Evolutionary conservation across 1,140 invertebrate genomes (phyloP), one percentile per base, ranked within the genome.

Genomic region (Wasmannia auropunctata): DNA sequence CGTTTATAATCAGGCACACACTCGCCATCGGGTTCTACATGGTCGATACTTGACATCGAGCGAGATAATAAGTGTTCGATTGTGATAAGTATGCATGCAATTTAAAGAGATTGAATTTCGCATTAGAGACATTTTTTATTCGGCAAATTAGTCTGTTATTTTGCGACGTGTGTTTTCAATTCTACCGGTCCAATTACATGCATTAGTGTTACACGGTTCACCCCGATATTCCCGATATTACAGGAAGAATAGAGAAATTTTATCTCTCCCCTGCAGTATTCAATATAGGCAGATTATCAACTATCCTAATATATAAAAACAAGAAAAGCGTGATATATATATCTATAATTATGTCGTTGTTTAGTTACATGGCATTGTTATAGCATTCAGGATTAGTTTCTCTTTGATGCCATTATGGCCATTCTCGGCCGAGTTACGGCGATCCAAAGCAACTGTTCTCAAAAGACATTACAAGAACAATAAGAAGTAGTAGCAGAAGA

Each of bases 351-450:
- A 70, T 40, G 16, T 80, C 62, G n/a, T 31, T 79, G 34, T 81
- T 81, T 40, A 70, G 16, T 81, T 81, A 72, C 65, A 81, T 72
- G 49, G 19, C 49, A 16, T 67, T 80, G 10, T 77, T 77, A 46
- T 14, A 63, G 56, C 60, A 67, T n/a, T 10, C 16, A 28, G 28
- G 16, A 81, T 81, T 56, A 70, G 16, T 81, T 81, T 28, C 6
- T 54, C 31, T 37, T 60, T 43, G n/a, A 60, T 80, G 34, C 62
- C 34, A 70, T 56, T n/a, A 31, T 81, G 25, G 10, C 28, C 37
- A 81, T 81, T 72, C 19, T 54, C 51, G 19, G 34, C 25, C 51
- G 79, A 81, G 22, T 72, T 81, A 81, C 65, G 51, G 79, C 65
- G 65, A 81, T 72, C n/a, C 19, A 28, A 69, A 56, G 25, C 37